Evolutionary conservation across 2,888 invertebrate species (phyloP).

Genomic region (Antheraea assamensis): DNA sequence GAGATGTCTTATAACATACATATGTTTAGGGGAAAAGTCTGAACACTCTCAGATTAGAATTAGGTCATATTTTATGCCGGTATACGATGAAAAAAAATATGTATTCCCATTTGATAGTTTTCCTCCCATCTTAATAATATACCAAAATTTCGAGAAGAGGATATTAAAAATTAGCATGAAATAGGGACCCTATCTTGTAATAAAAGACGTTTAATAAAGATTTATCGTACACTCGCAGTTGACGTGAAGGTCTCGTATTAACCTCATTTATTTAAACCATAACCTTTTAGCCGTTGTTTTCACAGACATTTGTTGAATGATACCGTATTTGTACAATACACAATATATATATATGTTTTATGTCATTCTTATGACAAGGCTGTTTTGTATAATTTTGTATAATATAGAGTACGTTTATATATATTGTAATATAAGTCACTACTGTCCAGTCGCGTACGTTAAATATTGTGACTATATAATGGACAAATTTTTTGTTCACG

Average conservation of each 20-base stretch:
- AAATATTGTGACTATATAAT: not conserved
- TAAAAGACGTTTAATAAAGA: slow-evolving; percentile 24
- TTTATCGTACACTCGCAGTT: slow-evolving; percentile 7
- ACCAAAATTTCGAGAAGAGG: not conserved
- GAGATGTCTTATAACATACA: not conserved
- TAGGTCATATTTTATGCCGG: not conserved
- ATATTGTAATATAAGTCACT: not conserved
- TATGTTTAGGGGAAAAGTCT: too few relatives aligned
- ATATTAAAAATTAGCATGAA: not conserved
- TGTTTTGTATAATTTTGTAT: not conserved
- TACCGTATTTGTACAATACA: not conserved
- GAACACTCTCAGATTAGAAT: not conserved
- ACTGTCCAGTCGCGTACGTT: not conserved
- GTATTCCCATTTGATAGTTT: too few relatives aligned
- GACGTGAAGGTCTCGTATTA: slow-evolving; percentile 1
- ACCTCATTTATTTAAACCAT: slow-evolving; percentile 4
- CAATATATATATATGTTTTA: not conserved
- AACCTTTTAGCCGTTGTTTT: slow-evolving; percentile 13
- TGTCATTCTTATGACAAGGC: not conserved
- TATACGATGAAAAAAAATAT: too few relatives aligned
- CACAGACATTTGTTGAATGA: not conserved
- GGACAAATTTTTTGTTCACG: too few relatives aligned
- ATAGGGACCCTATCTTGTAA: not conserved
- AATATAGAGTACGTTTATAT: not conserved
- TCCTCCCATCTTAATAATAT: not conserved